Percentiles rank a stretch among this genome's conserved stretches.
These are phyloP conservation scores for Chelidonichthys spinosus DNA, from an alignment of 2,797 vertebrate species.

Conservation along the genomic window DNA sequence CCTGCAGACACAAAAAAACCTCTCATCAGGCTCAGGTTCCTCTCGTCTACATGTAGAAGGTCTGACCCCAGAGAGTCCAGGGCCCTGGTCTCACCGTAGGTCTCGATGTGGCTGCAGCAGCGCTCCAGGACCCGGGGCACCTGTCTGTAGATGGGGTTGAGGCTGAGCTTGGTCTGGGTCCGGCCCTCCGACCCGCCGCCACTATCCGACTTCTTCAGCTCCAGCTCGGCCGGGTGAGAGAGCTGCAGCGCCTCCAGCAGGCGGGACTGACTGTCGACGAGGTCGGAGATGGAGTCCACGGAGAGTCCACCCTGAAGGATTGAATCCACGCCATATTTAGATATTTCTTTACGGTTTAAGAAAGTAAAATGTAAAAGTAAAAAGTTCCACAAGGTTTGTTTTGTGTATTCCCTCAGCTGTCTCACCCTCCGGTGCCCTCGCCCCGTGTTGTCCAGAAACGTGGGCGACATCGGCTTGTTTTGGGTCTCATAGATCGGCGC, in stretches of 20 bases:
- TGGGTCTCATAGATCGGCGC: conserved; percentile 43
- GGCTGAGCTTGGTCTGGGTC: conserved; percentile 86
- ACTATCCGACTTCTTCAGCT: conserved; percentile 78
- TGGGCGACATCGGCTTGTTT: conserved; percentile 70
- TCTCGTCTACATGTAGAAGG: neutral
- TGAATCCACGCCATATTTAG: no score
- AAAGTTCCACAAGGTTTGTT: neutral
- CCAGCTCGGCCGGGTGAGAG: conserved; percentile 88
- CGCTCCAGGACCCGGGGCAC: conserved; percentile 91
- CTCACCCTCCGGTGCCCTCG: conserved; percentile 82
- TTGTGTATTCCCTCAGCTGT: no score
- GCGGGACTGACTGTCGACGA: conserved; percentile 89
- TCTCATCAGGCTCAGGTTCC: neutral
- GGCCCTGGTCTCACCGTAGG: conserved; percentile 80
- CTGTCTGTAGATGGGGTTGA: conserved; percentile 93
- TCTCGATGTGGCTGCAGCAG: conserved; percentile 91
- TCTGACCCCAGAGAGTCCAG: no score
- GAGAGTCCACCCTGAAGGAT: conserved; percentile 88
- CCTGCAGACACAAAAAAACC: conserved; percentile 79
- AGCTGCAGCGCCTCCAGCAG: conserved; percentile 94
- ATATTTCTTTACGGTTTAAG: neutral
- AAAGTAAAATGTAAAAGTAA: neutral
- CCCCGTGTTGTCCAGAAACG: conserved; percentile 69
- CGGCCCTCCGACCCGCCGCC: conserved; percentile 62
- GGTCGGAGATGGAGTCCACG: conserved; percentile 91